Conservation (phyloP, 2,888 invertebrate genomes). For the Adineta ricciae region DNA sequence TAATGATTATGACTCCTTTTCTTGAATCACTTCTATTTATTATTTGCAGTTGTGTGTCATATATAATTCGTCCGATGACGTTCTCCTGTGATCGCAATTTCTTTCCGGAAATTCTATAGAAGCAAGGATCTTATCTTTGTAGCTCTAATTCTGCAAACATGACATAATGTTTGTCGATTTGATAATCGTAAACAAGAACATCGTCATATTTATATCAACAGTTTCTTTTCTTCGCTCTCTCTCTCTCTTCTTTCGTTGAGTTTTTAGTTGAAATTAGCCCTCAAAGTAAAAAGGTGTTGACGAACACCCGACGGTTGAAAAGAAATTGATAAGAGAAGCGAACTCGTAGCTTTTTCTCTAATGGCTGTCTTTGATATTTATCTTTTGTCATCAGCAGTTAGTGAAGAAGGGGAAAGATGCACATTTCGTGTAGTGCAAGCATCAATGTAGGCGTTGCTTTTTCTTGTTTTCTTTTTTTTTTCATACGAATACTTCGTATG, state of each 20-base stretch:
- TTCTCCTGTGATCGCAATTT: neutral
- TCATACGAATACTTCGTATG: neutral
- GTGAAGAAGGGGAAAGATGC: neutral
- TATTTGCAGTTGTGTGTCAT: neutral
- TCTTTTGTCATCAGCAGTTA: neutral
- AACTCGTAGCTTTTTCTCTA: neutral
- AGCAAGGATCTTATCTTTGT: neutral
- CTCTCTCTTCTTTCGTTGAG: neutral
- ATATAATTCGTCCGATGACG: neutral
- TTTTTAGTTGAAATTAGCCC: neutral
- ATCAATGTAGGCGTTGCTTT: neutral
- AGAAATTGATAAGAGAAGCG: neutral
- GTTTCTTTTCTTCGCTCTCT: neutral
- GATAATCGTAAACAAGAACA: neutral
- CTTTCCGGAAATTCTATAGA: neutral
- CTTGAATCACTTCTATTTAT: neutral
- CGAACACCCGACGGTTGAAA: neutral
- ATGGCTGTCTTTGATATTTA: neutral
- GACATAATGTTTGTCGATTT: neutral
- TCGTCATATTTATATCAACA: neutral
- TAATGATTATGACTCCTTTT: neutral
- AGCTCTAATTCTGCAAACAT: too few relatives aligned
- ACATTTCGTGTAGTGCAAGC: neutral
- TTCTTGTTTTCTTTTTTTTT: too few relatives aligned
- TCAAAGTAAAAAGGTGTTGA: neutral